Conservation (phyloP, 1,140 invertebrate species). For the Zaprionus tsacasi region DNA sequence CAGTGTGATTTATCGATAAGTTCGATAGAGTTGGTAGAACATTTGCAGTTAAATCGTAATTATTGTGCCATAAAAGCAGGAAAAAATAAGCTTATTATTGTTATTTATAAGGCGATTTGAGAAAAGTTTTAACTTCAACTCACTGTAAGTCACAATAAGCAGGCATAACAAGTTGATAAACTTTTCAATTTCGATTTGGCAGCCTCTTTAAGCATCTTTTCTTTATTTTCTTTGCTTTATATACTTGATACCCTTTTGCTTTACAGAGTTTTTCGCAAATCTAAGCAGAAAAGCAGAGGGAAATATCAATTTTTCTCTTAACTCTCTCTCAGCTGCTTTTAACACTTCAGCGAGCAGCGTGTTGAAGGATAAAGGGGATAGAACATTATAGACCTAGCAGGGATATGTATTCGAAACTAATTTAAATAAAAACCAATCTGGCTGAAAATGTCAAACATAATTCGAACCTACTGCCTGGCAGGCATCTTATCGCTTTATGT, state of each 20-base stretch:
- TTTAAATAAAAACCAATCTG: conserved; percentile 81
- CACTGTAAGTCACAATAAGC: neutral
- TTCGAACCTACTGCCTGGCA: conserved; percentile 49
- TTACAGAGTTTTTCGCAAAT: conserved; percentile 23
- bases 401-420: conserved; percentile 70
- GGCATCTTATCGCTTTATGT: conserved; percentile 54
- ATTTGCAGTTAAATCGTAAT: neutral
- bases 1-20: neutral
- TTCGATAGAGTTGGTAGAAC: neutral
- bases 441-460: conserved; percentile 67
- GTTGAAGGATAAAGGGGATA: neutral
- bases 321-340: conserved; percentile 52
- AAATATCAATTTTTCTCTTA: conserved; percentile 68
- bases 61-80: neutral
- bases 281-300: conserved; percentile 34
- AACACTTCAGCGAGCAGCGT: conserved; percentile 68
- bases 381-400: conserved; percentile 3
- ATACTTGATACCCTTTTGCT: conserved; percentile 23
- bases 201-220: neutral
- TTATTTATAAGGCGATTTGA: neutral
- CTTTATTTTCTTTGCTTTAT: neutral
- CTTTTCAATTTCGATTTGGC: neutral
- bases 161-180: no score
- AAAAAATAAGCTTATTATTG: neutral
- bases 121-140: conserved; percentile 1